Conservation (phyloP, 2,113 vertebrate species). For the Sander vitreus region DNA sequence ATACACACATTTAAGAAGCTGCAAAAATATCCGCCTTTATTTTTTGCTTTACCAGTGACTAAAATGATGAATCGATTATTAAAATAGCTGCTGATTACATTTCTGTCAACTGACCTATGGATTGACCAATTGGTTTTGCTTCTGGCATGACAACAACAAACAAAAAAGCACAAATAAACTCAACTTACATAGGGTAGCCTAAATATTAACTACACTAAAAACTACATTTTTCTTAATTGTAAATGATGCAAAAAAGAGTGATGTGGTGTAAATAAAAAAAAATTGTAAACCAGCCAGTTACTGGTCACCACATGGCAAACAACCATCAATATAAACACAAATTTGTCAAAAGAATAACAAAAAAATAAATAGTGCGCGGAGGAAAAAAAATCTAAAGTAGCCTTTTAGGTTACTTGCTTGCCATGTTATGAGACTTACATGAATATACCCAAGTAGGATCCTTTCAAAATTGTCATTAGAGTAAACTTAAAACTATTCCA, state of each 20-base stretch:
- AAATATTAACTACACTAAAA: too few species aligned
- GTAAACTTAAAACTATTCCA: not conserved
- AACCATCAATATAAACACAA: not conserved
- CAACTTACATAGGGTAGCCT: too few species aligned
- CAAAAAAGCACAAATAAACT: not conserved
- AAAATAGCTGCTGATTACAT: not conserved
- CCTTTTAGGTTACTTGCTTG: too few species aligned
- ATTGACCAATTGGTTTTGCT: not conserved
- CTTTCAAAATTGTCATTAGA: not conserved
- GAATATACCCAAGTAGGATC: not conserved
- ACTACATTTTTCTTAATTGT: not conserved
- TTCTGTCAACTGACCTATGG: not conserved
- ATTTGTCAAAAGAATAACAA: not conserved
- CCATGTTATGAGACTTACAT: not conserved
- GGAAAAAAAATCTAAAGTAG: not conserved
- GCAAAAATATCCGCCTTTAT: too few species aligned
- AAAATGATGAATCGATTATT: not conserved
- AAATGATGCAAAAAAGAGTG: not conserved
- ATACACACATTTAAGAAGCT: not conserved
- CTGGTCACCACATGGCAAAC: not conserved
- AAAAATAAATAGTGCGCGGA: not conserved
- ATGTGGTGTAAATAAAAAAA: slow-evolving; percentile 7
- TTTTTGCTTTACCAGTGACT: not conserved
- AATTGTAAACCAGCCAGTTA: not conserved
- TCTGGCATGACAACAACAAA: not conserved